Evolutionary conservation across 2,888 invertebrate genomes (phyloP).

Genomic region (Tenthredo notha): DNA sequence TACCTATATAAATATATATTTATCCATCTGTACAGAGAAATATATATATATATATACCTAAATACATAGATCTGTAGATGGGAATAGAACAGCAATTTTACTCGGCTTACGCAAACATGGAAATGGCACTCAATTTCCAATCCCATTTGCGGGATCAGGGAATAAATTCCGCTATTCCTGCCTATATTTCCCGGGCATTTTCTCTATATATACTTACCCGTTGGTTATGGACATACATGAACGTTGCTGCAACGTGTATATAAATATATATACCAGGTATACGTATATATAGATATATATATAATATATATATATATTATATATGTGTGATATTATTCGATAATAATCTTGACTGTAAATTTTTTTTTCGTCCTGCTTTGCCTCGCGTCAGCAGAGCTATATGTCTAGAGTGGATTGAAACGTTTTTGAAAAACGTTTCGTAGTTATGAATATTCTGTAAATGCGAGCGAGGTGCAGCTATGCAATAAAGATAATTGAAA

Average conservation of each 20-base stretch:
- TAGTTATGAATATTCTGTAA: neutral
- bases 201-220: neutral
- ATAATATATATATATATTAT: no score
- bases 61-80: neutral
- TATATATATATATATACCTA: neutral
- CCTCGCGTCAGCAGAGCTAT: neutral
- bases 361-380: neutral
- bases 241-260: neutral
- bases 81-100: slow-evolving; percentile 38
- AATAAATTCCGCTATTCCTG: slow-evolving; percentile 42
- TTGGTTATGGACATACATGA: neutral
- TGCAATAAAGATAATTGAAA: slow-evolving; percentile 48
- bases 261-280: neutral
- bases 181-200: neutral
- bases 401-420: neutral
- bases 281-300: neutral
- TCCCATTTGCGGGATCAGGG: slow-evolving; percentile 27
- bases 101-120: slow-evolving; percentile 45
- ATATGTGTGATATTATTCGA: neutral
- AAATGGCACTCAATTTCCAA: slow-evolving; percentile 44
- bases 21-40: neutral
- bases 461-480: neutral
- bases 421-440: neutral
- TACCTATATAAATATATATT: neutral
- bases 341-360: neutral